phyloP scores from a whole-genome alignment of 2,113 vertebrate species.

The Eudyptes chrysolophus region DNA sequence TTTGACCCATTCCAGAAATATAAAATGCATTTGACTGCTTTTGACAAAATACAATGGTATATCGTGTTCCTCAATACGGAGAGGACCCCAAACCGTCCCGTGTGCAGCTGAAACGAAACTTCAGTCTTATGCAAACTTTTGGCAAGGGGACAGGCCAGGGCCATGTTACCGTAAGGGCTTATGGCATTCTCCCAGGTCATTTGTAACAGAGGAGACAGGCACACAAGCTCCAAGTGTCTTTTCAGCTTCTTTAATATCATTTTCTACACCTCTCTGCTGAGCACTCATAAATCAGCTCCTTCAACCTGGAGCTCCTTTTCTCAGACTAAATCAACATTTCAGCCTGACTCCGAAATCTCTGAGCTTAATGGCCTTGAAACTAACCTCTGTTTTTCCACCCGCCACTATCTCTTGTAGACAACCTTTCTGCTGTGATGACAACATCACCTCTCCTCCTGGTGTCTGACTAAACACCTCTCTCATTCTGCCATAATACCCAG shows the following conservation, averaged over 20 bases:
- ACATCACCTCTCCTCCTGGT: neutral
- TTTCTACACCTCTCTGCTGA: neutral
- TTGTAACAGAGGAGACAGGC: neutral
- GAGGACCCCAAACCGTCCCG: neutral
- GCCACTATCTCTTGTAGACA: neutral
- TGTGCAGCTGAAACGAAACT: neutral
- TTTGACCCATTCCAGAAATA: neutral
- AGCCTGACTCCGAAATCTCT: neutral
- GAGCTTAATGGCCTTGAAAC: neutral
- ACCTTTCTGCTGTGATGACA: neutral
- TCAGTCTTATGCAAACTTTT: constrained; percentile 3
- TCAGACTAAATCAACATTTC: neutral
- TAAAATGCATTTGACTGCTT: neutral
- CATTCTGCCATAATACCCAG: neutral
- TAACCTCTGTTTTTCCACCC: neutral
- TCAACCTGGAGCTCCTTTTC: neutral
- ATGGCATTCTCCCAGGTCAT: neutral
- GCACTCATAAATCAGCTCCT: neutral
- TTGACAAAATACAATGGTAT: neutral
- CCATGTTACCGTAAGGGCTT: neutral
- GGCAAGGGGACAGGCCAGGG: neutral
- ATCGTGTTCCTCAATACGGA: neutral
- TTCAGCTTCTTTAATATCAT: neutral
- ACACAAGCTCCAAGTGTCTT: neutral
- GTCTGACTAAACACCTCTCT: neutral